phyloP scores from a whole-genome alignment of 1,140 invertebrate genomes.

The Triops cancriformis region DNA sequence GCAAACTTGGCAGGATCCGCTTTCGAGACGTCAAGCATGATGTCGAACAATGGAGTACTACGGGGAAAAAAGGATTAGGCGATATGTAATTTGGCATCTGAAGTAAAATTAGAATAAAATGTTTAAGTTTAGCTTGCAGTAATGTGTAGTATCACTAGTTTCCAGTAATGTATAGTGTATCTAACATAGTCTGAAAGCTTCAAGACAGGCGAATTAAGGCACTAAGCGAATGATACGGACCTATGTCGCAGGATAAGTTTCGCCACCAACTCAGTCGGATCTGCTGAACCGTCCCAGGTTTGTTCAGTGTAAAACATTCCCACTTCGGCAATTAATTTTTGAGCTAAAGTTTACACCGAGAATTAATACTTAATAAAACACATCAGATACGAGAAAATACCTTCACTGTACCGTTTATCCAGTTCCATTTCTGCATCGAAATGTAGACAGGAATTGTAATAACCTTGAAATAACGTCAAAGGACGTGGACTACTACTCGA shows the following conservation, averaged over 20 bases:
- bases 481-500: neutral
- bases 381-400: neutral
- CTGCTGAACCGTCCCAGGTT: neutral
- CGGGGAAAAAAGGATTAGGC: neutral
- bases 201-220: neutral
- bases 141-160: too few relatives aligned
- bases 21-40: neutral
- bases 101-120: too few relatives aligned
- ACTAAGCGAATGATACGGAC: neutral
- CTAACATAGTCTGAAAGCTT: too few relatives aligned
- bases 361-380: too few relatives aligned
- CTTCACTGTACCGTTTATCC: neutral
- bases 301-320: neutral
- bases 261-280: neutral
- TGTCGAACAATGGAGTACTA: neutral
- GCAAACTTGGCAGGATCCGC: neutral
- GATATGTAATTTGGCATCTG: neutral
- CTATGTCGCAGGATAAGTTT: neutral
- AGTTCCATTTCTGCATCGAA: neutral
- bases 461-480: neutral
- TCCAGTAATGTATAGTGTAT: too few relatives aligned
- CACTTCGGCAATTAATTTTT: neutral
- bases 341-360: neutral
- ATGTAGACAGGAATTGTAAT: neutral
- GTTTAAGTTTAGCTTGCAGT: too few relatives aligned